phyloP scores from a whole-genome alignment of 2,113 vertebrate species.

The Petroica traversi region DNA sequence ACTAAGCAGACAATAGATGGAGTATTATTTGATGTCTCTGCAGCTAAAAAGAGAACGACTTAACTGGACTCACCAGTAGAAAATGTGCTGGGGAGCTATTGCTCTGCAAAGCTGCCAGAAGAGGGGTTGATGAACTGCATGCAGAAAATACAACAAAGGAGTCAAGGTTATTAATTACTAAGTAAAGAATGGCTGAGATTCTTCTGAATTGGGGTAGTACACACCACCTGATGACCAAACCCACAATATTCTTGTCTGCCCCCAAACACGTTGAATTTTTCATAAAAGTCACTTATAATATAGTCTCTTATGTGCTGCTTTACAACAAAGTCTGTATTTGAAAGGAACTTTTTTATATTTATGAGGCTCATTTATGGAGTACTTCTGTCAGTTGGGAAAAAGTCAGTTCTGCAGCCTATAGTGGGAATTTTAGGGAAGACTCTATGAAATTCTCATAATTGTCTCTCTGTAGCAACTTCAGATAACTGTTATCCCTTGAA shows the following conservation, averaged over 20 bases:
- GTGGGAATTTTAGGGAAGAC: background rate
- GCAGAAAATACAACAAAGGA: background rate
- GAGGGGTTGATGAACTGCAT: background rate
- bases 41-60: background rate
- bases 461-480: background rate
- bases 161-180: background rate
- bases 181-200: background rate
- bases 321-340: background rate
- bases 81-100: background rate
- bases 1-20: background rate
- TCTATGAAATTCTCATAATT: background rate
- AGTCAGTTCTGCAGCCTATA: background rate
- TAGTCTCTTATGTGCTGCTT: background rate
- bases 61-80: background rate
- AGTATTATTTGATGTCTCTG: background rate
- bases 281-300: background rate
- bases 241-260: background rate
- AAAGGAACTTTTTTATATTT: background rate
- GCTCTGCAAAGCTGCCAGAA: background rate
- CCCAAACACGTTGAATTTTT: background rate
- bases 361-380: background rate
- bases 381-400: background rate
- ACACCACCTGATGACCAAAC: background rate
- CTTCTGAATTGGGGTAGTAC: background rate
- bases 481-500: background rate